These are phyloP conservation scores for Catajapyx aquilonaris DNA, from an alignment of 1,140 invertebrate genomes.

Conservation along the genomic window DNA sequence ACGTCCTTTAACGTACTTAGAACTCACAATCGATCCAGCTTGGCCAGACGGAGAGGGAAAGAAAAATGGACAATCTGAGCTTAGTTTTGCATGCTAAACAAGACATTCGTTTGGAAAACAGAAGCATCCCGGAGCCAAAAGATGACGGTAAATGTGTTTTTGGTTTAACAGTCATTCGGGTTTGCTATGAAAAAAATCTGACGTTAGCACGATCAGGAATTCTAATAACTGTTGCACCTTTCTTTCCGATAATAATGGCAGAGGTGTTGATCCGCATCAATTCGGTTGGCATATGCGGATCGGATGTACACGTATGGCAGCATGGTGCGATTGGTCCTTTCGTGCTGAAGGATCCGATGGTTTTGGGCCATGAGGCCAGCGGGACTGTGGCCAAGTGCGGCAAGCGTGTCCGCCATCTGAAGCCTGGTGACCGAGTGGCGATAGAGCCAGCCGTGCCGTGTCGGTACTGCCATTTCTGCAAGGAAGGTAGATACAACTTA, in stretches of 20 bases:
- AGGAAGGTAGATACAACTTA: slow-evolving; percentile 71
- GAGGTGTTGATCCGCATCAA: slow-evolving; percentile 76
- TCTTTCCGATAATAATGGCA: too few species aligned
- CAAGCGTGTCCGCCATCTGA: slow-evolving; percentile 47
- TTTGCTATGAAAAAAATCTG: slow-evolving; percentile 9
- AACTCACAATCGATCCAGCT: too few species aligned
- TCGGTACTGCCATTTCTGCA: slow-evolving; percentile 61
- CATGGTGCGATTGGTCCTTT: slow-evolving; percentile 64
- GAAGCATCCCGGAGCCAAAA: slow-evolving; percentile 37
- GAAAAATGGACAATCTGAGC: too few species aligned
- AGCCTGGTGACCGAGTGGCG: slow-evolving; percentile 69
- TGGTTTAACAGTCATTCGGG: slow-evolving; percentile 1
- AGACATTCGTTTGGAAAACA: slow-evolving; percentile 31
- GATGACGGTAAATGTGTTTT: slow-evolving; percentile 32
- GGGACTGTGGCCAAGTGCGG: slow-evolving; percentile 48
- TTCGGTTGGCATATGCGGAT: slow-evolving; percentile 87
- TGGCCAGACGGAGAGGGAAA: too few species aligned
- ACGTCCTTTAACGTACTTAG: too few species aligned
- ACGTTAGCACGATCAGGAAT: too few species aligned
- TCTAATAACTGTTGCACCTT: too few species aligned
- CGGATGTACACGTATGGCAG: slow-evolving; percentile 80
- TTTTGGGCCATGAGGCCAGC: slow-evolving; percentile 73
- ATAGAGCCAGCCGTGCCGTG: slow-evolving; percentile 86
- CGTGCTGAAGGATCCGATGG: slow-evolving; percentile 59
- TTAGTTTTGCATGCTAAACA: too few species aligned